These are phyloP conservation scores for Epinotia demarniana DNA, from an alignment of 2,888 invertebrate species.

Conservation along the genomic window DNA sequence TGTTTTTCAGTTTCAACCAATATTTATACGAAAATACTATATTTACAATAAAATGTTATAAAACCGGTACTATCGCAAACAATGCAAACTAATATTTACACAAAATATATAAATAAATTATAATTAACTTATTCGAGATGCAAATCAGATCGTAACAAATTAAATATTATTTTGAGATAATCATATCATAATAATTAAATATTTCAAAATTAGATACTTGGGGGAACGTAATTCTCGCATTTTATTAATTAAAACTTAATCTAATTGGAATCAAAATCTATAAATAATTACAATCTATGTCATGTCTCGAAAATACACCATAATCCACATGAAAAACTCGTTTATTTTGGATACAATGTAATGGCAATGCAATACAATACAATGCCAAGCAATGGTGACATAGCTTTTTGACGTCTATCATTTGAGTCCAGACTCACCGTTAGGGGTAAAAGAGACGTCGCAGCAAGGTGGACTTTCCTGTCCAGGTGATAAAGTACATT, in stretches of 20 bases:
- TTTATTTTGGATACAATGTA: background rate
- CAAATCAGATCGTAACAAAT: constrained; percentile 47
- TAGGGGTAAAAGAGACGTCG: background rate
- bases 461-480: background rate
- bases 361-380: too few relatives aligned
- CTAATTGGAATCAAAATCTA: constrained; percentile 49
- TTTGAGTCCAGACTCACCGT: background rate
- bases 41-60: constrained; percentile 58
- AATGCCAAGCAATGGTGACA: background rate
- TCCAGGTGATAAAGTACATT: background rate
- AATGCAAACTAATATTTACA: constrained; percentile 48
- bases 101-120: constrained; percentile 45
- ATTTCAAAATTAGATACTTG: constrained; percentile 23
- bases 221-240: constrained; percentile 21
- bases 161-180: constrained; percentile 1
- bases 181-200: constrained; percentile 24
- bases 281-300: constrained; percentile 55
- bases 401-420: background rate
- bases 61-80: constrained; percentile 47
- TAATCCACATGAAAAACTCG: background rate
- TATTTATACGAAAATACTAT: constrained; percentile 49
- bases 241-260: constrained; percentile 39
- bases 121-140: constrained; percentile 46
- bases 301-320: constrained; percentile 50
- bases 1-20: constrained; percentile 42